These are phyloP conservation scores for Argyra leucocephala DNA, from an alignment of 2,888 invertebrate genomes.

Conservation along the genomic window DNA sequence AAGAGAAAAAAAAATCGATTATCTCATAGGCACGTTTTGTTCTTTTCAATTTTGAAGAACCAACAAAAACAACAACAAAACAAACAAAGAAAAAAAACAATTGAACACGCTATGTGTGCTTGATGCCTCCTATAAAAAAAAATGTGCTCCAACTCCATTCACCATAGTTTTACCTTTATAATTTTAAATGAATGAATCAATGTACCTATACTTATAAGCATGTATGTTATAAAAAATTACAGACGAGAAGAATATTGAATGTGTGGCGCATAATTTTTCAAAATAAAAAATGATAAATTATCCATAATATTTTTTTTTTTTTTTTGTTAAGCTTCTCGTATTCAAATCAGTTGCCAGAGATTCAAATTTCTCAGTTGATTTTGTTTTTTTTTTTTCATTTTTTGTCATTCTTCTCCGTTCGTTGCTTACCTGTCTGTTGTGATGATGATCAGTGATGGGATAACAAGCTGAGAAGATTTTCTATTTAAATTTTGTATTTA, in stretches of 20 bases:
- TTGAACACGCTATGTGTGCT: no score
- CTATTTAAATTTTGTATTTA: no score
- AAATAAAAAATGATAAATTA: neutral
- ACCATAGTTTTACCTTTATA: no score
- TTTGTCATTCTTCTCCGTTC: neutral
- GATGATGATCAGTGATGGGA: neutral
- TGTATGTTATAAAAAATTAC: neutral
- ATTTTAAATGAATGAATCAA: no score
- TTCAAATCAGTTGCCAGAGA: neutral
- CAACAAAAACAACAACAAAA: no score
- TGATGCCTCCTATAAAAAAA: no score
- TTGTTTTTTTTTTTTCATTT: no score
- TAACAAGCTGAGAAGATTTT: neutral
- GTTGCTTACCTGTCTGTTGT: neutral
- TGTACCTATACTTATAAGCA: no score
- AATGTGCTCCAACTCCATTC: no score
- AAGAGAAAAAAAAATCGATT: neutral
- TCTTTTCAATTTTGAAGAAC: neutral
- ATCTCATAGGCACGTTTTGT: neutral
- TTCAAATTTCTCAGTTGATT: neutral
- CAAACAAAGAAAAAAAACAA: no score
- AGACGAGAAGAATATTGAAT: neutral
- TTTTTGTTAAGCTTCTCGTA: neutral
- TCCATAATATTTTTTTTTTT: neutral
- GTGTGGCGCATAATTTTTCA: slow-evolving; percentile 4